phyloP scores from a whole-genome alignment of 2,888 invertebrate genomes.

The Stenolophus ochropezus region DNA sequence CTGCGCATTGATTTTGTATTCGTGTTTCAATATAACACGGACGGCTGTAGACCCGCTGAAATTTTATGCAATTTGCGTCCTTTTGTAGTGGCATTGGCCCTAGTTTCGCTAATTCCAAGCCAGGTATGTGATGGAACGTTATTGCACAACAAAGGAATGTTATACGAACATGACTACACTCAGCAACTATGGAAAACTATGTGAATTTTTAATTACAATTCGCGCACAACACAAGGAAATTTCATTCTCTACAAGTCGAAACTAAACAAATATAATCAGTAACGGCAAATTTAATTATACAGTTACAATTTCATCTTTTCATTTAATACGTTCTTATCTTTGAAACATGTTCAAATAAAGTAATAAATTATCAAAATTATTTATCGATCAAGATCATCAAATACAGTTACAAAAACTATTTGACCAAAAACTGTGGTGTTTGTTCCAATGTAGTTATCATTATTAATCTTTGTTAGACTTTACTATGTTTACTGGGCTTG shows the following conservation, averaged over 20 bases:
- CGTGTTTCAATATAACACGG: constrained; percentile 47
- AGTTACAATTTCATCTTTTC: too few relatives aligned
- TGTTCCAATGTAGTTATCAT: too few relatives aligned
- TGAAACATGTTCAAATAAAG: too few relatives aligned
- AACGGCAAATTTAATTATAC: too few relatives aligned
- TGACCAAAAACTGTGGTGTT: too few relatives aligned
- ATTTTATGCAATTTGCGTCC: constrained; percentile 38
- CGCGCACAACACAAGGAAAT: background rate
- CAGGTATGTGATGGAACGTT: constrained; percentile 37
- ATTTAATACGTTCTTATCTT: too few relatives aligned
- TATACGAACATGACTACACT: background rate
- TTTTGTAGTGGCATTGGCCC: constrained; percentile 26
- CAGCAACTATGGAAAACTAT: background rate
- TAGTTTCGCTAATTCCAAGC: constrained; percentile 25
- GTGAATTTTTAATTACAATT: background rate
- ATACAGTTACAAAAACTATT: too few relatives aligned
- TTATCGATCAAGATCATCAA: too few relatives aligned
- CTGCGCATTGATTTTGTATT: constrained; percentile 49
- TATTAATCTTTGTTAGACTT: too few relatives aligned
- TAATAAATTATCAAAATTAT: too few relatives aligned
- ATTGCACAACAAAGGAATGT: constrained; percentile 33
- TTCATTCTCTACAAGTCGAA: background rate
- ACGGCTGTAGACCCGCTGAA: background rate
- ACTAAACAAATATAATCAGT: too few relatives aligned
- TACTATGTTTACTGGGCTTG: too few relatives aligned